Evolutionary conservation across 2,888 invertebrate species (phyloP).

Genomic region (Terebella lapidaria): DNA sequence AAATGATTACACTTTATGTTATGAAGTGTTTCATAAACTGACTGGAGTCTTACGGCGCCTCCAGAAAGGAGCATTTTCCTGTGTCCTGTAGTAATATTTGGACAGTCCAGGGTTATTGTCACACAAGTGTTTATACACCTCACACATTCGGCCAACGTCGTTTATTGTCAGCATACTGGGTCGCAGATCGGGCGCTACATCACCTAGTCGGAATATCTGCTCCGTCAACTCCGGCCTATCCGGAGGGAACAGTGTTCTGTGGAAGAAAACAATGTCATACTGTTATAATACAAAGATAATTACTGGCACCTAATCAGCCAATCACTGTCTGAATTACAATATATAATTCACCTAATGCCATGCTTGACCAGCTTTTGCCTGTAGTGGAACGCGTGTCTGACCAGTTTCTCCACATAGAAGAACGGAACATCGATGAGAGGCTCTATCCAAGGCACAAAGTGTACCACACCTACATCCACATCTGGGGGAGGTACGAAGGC

Average conservation of each 20-base stretch:
- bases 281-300: too few relatives aligned
- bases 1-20: too few relatives aligned
- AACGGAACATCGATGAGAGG: constrained; percentile 77
- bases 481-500: constrained; percentile 92
- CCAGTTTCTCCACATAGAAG: constrained; percentile 80
- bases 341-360: constrained; percentile 42
- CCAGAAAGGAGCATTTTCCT: constrained; percentile 26
- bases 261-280: too few relatives aligned
- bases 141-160: constrained; percentile 73
- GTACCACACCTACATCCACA: constrained; percentile 94
- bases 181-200: constrained; percentile 66
- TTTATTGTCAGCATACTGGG: constrained; percentile 72
- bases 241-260: constrained; percentile 70
- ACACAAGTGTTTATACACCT: constrained; percentile 71
- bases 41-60: constrained; percentile 4
- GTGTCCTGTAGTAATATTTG: constrained; percentile 67
- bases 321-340: background rate
- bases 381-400: constrained; percentile 79
- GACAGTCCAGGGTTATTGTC: constrained; percentile 45
- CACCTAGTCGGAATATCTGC: constrained; percentile 67
- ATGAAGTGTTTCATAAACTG: too few relatives aligned
- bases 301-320: too few relatives aligned
- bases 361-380: constrained; percentile 69
- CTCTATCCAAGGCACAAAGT: constrained; percentile 70
- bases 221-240: constrained; percentile 64